Base-by-base conservation (phyloP, 2,797 vertebrate genomes). In the Phaenicophaeus curvirostris region DNA sequence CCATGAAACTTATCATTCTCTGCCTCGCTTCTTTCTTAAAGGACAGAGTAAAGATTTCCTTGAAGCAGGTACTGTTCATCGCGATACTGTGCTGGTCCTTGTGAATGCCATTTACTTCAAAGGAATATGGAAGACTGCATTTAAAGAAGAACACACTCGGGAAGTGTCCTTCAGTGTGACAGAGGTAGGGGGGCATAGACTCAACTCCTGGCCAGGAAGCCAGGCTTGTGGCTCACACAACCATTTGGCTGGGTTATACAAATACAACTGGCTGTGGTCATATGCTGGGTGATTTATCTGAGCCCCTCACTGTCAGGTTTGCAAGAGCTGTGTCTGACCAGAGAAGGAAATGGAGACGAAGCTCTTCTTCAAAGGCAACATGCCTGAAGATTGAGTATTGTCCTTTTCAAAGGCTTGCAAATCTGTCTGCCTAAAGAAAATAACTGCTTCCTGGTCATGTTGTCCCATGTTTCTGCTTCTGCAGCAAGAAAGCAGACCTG, bases 101-200 rank as follows among this genome's bases (percentile, higher is more conserved):
- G 98, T 99, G 91, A 99, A 99, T 15, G 99, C 99, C 7, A 95
- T 99, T 94, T 99, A 99, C 95, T 99, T 99, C 97, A 99, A 99
- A 95, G 99, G 98, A 31, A 98, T 96, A 74, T 99, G 99, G 99
- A 96, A 94, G 46, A 87, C 95, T 0, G 90, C 88, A 0, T 99
- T 99, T 90, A 76, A 98, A 67, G 88, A 85, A 21, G 95, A 97
- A 19, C 5, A 93, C 48, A 99, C 98, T 42, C 93, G 71, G 76
- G 97, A 98, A 94, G 94, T 97, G 94, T 90, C 96, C 6, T 99
- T 99, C 78, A 98, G 96, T 37, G 61, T 98, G 63, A 98, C 95
- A 71, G 25, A 97, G 98, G 98, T 99, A 74, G 41, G 65, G 25
- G 24, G 13, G 2, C 18, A 68, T 5, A 6, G 54, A 7, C 14